Percentiles rank a stretch among this genome's conserved stretches.
Conservation (phyloP, 2,113 vertebrate genomes). For the Phoxinus phoxinus region DNA sequence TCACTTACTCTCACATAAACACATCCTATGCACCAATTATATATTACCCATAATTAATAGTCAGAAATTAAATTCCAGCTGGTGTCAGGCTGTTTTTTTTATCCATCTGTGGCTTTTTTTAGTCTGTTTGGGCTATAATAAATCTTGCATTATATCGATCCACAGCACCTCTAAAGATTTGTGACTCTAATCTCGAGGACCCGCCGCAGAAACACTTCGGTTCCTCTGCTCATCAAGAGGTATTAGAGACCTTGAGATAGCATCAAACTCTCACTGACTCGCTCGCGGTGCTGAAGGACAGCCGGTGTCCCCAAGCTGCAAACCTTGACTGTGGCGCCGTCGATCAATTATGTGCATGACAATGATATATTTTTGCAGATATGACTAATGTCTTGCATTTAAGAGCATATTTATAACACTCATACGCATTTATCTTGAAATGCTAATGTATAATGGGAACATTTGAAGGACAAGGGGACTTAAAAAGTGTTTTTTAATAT, state of each 20-base stretch:
- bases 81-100: neutral
- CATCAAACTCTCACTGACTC: slow-evolving; percentile 36
- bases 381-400: slow-evolving; percentile 31
- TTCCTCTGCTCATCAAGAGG: slow-evolving; percentile 17
- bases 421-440: neutral
- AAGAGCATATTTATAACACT: slow-evolving; percentile 13
- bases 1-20: slow-evolving; percentile 27
- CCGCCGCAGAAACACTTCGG: neutral
- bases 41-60: slow-evolving; percentile 37
- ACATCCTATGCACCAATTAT: slow-evolving; percentile 33
- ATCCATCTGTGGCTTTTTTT: neutral
- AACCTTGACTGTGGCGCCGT: slow-evolving; percentile 25
- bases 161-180: slow-evolving; percentile 33
- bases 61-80: slow-evolving; percentile 22
- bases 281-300: slow-evolving; percentile 10
- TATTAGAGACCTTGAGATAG: slow-evolving; percentile 33
- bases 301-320: neutral
- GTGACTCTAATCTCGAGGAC: slow-evolving; percentile 33
- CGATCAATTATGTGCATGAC: slow-evolving; percentile 20
- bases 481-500: neutral
- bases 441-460: slow-evolving; percentile 12
- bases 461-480: slow-evolving; percentile 15
- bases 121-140: slow-evolving; percentile 16
- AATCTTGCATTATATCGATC: slow-evolving; percentile 16
- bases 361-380: slow-evolving; percentile 33